phyloP scores from a whole-genome alignment of 2,797 vertebrate genomes.

The Lacerta bilineata region DNA sequence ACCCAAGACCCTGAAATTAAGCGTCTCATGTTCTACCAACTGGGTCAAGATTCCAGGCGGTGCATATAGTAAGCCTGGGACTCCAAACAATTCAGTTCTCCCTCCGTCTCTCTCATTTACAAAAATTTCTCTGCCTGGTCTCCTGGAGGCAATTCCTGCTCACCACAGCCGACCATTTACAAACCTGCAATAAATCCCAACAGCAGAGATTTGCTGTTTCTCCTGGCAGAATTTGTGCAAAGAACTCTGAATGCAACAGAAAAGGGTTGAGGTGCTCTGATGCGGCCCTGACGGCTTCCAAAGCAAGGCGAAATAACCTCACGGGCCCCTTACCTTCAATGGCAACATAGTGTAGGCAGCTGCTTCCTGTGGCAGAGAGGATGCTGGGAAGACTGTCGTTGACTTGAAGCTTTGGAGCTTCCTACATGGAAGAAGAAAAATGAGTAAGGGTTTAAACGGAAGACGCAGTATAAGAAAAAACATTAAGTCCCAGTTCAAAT shows the following conservation, averaged over 20 bases:
- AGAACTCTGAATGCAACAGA: neutral
- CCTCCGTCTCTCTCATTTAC: neutral
- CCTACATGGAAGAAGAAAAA: constrained; percentile 73
- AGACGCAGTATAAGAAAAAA: neutral
- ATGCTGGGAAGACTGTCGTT: constrained; percentile 79
- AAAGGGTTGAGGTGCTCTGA: neutral
- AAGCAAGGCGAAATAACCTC: neutral
- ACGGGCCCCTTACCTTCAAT: constrained; percentile 85
- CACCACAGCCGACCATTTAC: too few species aligned
- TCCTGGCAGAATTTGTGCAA: neutral
- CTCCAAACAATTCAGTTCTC: neutral
- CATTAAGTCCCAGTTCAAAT: neutral
- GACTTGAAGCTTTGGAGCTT: constrained; percentile 83
- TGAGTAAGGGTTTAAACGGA: fast-evolving
- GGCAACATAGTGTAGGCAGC: constrained; percentile 86
- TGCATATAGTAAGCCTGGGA: neutral
- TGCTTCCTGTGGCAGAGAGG: constrained; percentile 82
- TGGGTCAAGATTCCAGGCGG: neutral
- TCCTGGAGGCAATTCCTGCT: neutral
- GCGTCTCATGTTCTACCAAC: too few species aligned
- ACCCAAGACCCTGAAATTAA: too few species aligned
- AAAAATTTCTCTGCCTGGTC: neutral
- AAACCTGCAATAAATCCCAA: neutral
- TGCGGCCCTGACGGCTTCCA: neutral
- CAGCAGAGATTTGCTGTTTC: neutral